Evolutionary conservation across 1,140 invertebrate species (phyloP).

Genomic region (Drusus annulatus): DNA sequence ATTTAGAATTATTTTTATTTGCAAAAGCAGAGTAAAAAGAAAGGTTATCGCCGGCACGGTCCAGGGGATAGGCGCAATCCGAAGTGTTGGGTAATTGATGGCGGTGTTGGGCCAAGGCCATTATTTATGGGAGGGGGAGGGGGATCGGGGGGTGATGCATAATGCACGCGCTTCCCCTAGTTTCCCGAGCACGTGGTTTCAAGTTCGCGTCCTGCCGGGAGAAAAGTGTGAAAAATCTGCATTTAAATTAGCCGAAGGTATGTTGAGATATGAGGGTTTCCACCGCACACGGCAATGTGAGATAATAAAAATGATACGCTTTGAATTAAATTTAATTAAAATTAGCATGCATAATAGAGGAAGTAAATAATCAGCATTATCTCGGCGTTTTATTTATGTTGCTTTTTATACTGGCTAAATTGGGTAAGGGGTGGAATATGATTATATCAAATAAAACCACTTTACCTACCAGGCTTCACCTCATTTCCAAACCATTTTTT

Average conservation of each 20-base stretch:
- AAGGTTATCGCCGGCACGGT: constrained; percentile 35
- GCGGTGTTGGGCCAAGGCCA: constrained; percentile 51
- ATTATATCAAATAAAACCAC: too few species aligned
- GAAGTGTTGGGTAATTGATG: constrained; percentile 55
- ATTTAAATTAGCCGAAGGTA: constrained; percentile 36
- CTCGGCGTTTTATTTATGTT: not conserved
- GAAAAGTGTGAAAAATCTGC: constrained; percentile 39
- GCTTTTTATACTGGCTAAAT: not conserved
- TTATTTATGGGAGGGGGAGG: constrained; percentile 50
- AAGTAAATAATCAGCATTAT: not conserved
- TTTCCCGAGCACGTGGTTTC: constrained; percentile 36
- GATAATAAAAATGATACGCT: constrained; percentile 3
- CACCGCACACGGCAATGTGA: not conserved
- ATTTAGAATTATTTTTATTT: constrained; percentile 35
- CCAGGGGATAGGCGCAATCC: constrained; percentile 45
- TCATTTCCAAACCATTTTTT: too few species aligned
- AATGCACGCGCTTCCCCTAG: constrained; percentile 48
- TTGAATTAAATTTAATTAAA: constrained; percentile 24
- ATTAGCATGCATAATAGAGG: not conserved
- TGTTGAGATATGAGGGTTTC: constrained; percentile 5
- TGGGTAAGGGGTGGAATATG: too few species aligned
- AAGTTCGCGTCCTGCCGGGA: constrained; percentile 2
- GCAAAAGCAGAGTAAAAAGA: constrained; percentile 19
- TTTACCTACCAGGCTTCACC: too few species aligned
- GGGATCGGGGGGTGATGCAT: constrained; percentile 45